Percentiles rank a stretch among this genome's conserved stretches.
Evolutionary conservation across 2,797 vertebrate genomes (phyloP).

Genomic region (Zalophus californianus): DNA sequence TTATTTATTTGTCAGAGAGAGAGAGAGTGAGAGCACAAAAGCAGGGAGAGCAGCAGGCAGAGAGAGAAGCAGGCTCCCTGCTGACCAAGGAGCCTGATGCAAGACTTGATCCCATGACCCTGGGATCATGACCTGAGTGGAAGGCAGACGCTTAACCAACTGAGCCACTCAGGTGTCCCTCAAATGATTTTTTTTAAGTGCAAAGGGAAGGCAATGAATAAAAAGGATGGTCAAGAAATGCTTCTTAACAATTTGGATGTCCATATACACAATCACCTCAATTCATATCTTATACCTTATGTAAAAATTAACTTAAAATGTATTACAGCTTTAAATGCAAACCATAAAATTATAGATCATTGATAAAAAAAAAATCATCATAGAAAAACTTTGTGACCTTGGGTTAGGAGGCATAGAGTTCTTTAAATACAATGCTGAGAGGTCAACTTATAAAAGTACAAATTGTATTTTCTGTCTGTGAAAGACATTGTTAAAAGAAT

Average conservation of each 20-base stretch:
- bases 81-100: too few species aligned
- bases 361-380: conserved; percentile 11
- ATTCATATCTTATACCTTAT: background rate
- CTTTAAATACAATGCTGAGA: background rate
- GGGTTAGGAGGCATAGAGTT: background rate
- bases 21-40: too few species aligned
- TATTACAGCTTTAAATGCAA: background rate
- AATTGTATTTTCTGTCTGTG: background rate
- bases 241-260: background rate
- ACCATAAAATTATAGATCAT: background rate
- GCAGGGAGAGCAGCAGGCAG: too few species aligned
- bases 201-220: background rate
- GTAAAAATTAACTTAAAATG: background rate
- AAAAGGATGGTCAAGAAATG: background rate
- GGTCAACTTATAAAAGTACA: background rate
- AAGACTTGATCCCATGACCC: too few species aligned
- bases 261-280: background rate
- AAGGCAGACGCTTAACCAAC: too few species aligned
- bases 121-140: too few species aligned
- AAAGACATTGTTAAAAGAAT: background rate
- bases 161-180: too few species aligned
- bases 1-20: too few species aligned
- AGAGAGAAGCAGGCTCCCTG: too few species aligned
- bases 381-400: background rate
- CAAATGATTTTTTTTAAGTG: background rate